phyloP scores from a whole-genome alignment of 37 sponge, comb jelly and placozoan genomes.

The Spongilla lacustris region DNA sequence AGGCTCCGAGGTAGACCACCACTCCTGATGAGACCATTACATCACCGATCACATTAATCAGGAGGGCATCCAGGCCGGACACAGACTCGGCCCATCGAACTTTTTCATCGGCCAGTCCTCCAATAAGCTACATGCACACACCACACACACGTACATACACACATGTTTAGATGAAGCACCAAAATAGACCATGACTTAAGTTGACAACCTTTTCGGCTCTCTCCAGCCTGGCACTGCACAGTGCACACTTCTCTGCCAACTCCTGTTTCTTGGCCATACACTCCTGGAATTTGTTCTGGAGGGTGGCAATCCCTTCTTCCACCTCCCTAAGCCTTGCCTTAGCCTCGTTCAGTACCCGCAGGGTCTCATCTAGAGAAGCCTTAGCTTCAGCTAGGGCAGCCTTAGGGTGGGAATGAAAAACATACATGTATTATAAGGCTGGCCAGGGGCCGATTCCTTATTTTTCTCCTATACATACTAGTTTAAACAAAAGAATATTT shows the following conservation, averaged over 20 bases:
- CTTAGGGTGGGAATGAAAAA: conserved; percentile 13
- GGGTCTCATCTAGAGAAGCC: conserved; percentile 82
- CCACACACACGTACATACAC: not conserved
- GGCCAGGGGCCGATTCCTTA: no score
- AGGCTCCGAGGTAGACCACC: conserved; percentile 97
- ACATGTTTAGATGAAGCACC: not conserved
- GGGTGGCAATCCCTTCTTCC: conserved; percentile 87
- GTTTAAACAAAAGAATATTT: no score
- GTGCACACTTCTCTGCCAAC: conserved; percentile 87
- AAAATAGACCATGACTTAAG: not conserved
- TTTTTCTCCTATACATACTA: no score
- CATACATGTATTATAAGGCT: no score
- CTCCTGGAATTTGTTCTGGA: conserved; percentile 91
- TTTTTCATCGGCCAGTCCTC: conserved; percentile 92
- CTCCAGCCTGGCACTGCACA: conserved; percentile 87
- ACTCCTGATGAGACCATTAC: conserved; percentile 94
- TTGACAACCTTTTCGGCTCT: conserved; percentile 88
- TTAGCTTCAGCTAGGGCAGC: conserved; percentile 85
- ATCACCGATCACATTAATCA: conserved; percentile 93
- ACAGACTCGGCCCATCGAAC: conserved; percentile 62
- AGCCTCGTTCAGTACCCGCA: conserved; percentile 76
- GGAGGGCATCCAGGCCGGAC: conserved; percentile 29
- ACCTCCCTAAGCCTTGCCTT: conserved; percentile 91
- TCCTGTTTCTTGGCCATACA: conserved; percentile 95
- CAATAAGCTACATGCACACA: conserved; percentile 72